Conservation (phyloP, 1,140 invertebrate species). For the Aphis gossypii region DNA sequence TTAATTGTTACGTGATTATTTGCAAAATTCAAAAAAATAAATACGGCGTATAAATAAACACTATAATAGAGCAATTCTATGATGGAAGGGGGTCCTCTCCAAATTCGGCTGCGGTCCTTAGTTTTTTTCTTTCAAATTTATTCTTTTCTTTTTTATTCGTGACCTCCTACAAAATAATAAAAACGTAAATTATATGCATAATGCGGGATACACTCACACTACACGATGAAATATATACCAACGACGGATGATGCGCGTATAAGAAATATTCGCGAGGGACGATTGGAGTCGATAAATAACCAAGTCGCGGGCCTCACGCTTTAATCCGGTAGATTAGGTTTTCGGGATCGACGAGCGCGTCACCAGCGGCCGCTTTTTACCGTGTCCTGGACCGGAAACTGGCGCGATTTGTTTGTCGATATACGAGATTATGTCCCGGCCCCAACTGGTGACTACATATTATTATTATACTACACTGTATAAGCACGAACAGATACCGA, state of each 20-base stretch:
- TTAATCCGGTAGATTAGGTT: neutral
- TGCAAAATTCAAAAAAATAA: neutral
- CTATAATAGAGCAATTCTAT: too few relatives aligned
- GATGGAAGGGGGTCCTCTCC: too few relatives aligned
- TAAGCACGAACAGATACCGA: neutral
- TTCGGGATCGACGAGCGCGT: neutral
- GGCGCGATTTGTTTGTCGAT: neutral
- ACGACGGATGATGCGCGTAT: too few relatives aligned
- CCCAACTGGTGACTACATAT: too few relatives aligned
- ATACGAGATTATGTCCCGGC: neutral
- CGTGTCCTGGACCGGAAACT: neutral
- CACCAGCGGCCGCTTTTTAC: neutral
- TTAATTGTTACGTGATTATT: neutral
- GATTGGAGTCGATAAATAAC: neutral
- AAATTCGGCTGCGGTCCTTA: neutral
- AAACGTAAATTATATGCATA: neutral
- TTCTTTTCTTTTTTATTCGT: neutral
- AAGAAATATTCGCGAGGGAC: too few relatives aligned
- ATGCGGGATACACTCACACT: too few relatives aligned
- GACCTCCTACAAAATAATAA: neutral
- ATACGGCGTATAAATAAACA: too few relatives aligned
- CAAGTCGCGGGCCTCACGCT: neutral
- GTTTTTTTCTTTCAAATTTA: neutral
- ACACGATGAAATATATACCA: too few relatives aligned
- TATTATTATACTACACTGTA: neutral